phyloP scores from a whole-genome alignment of 1,140 invertebrate species.

The Bursaphelenchus mucronatus region DNA sequence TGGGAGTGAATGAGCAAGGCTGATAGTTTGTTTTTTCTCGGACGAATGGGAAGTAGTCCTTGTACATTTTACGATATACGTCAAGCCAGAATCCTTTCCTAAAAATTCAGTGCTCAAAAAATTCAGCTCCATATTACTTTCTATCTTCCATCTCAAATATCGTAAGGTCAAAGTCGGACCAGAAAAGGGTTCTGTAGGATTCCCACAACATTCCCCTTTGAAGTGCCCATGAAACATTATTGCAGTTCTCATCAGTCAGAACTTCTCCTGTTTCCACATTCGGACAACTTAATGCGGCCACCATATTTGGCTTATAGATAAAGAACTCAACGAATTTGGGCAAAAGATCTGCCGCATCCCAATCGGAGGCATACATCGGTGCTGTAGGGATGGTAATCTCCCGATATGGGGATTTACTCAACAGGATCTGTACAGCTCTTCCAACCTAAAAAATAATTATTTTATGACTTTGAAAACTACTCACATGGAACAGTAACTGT shows the following conservation, averaged over 20 bases:
- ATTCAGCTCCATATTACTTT: slow-evolving; percentile 33
- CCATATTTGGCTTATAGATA: slow-evolving; percentile 52
- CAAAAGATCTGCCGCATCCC: slow-evolving; percentile 56
- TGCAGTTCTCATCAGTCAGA: slow-evolving; percentile 38
- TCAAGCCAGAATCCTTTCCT: slow-evolving; percentile 60
- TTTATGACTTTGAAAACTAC: slow-evolving; percentile 7
- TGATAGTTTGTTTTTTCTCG: slow-evolving; percentile 51
- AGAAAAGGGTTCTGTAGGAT: slow-evolving; percentile 54
- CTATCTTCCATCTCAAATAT: slow-evolving; percentile 58
- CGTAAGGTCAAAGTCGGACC: slow-evolving; percentile 57
- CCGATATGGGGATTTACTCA: slow-evolving; percentile 52
- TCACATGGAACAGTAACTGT: slow-evolving; percentile 49
- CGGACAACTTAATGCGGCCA: slow-evolving; percentile 50
- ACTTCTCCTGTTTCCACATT: slow-evolving; percentile 45
- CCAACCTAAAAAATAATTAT: slow-evolving; percentile 48
- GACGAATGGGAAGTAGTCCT: slow-evolving; percentile 58
- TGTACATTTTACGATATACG: slow-evolving; percentile 54
- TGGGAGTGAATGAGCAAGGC: slow-evolving; percentile 59
- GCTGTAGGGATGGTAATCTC: slow-evolving; percentile 49
- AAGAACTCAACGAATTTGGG: slow-evolving; percentile 55
- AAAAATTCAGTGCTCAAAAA: slow-evolving; percentile 13
- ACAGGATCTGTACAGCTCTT: slow-evolving; percentile 47
- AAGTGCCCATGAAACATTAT: slow-evolving; percentile 42
- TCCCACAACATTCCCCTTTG: slow-evolving; percentile 52
- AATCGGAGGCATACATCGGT: slow-evolving; percentile 53